Evolutionary conservation across 2,113 vertebrate species (phyloP), one percentile per base, ranked within the genome.

Genomic region (Odocoileus hemionus): DNA sequence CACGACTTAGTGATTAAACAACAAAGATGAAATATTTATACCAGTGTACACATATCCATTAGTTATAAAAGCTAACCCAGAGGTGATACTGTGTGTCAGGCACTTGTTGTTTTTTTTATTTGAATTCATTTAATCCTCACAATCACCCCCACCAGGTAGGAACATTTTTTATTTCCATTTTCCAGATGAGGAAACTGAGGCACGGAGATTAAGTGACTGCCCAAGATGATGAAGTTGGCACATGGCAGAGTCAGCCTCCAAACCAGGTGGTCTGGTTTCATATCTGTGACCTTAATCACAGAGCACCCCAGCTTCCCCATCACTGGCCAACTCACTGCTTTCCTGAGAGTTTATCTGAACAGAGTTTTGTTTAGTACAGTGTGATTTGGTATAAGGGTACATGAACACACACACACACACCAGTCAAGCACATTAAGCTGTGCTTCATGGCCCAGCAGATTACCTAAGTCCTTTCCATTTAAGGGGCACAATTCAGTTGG

Each of bases 171-270:
- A 5, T 30, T 7, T 17, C 64, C 47, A 26, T 60, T 95, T 94
- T 85, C 64, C 83, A 82, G 58, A 16, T 15, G 55, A 78, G 30
- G 26, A 97, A 91, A 91, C 60, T 15, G 43, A 94, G 91, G 82
- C 50, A 89, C 47, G 26, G 14, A 57, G 10, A 3, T 26, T 28
- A 86, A 55, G 19, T 33, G 6, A 50, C 17, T 30, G 45, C 21
- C 47, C 50, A 14, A 60, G 39, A n/a, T 57, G 47, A 58, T 7
- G 7, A 47, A 67, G 64, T n/a, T 79, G 36, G 30, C 14, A 52
- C n/a, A 21, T 7, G 10, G 55, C 78, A 6, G 39, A 61, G 30
- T 36, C n/a, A 50, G 16, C 8, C n/a, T 60, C 90, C 21, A 28
- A 67, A 13, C 14, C 36, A 50, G 13, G 30, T 2, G 1, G 1